Evolutionary conservation across 37 sponge, comb jelly and placozoan species (phyloP), one percentile per base, ranked within the genome.

Genomic region (Haliclona indistincta): DNA sequence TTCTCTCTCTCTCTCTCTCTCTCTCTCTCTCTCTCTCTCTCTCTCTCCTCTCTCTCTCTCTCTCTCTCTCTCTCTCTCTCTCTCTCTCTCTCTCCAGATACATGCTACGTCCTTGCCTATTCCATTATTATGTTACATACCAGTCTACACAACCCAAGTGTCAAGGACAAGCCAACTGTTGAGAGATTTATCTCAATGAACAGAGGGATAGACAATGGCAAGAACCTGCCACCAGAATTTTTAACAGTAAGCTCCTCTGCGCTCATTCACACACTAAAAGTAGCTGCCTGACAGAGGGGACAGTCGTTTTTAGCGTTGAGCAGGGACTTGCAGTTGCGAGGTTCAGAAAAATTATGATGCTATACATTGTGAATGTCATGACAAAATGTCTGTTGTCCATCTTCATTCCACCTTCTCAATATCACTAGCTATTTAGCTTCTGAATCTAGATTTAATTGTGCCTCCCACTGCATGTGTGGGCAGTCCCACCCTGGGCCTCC

Each of bases 71-170:
- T 43, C 72, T 71, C 72, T 71, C 72, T 43, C 72, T 71, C 23
- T n/a, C 47, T 25, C 45, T n/a, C n/a, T n/a, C n/a, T n/a, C n/a
- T n/a, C n/a, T 45, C 4, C 67, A 76, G 99, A 98, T 88, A 98
- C 99, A 3, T 91, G 90, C 55, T 98, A 98, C 51, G 88, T 98
- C 43, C 72, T 98, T 45, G 77, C 99, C 35, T 98, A 86, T 75
- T 81, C 96, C 4, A 80, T 95, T 71, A 98, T 98, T 64, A 98
- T 98, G 99, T 56, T 98, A 19, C 92, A 98, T 68, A 98, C 99
- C 45, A 89, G 92, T 23, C 84, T 98, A 19, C 94, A 98, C 73
- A 98, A 98, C 67, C 93, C 94, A 38, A 95, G 91, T 66, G 99
- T 98, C 0, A 95, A 90, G 70, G 95, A 95, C 72, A 98, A 95